phyloP scores from a whole-genome alignment of 2,113 vertebrate genomes.

The Myrmophylax atrothorax region DNA sequence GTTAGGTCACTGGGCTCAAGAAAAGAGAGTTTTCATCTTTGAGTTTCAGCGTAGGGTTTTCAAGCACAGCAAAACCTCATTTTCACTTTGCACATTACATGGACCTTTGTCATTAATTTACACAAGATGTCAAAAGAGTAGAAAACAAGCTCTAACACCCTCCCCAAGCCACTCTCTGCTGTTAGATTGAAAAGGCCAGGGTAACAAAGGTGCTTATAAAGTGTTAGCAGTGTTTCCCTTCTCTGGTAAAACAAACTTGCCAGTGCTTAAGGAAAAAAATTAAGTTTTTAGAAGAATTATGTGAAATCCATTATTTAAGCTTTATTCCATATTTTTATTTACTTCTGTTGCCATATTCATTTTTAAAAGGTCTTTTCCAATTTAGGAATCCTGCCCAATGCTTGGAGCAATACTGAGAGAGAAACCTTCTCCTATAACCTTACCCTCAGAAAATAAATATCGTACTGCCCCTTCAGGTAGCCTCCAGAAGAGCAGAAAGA shows the following conservation, averaged over 20 bases:
- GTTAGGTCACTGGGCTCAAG: background rate
- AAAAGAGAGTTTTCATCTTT: background rate
- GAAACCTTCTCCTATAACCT: background rate
- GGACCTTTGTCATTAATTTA: constrained; percentile 8
- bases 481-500: background rate
- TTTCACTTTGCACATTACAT: background rate
- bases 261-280: background rate
- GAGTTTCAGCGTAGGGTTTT: background rate
- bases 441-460: background rate
- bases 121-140: background rate
- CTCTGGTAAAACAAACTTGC: background rate
- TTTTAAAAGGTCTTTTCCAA: background rate
- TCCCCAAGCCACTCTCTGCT: background rate
- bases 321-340: background rate
- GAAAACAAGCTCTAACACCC: constrained; percentile 12
- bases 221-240: background rate
- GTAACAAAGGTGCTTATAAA: background rate
- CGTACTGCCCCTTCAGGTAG: background rate
- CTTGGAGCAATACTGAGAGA: rapidly evolving
- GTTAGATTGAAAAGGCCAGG: background rate
- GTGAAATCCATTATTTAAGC: background rate
- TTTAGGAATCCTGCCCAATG: background rate
- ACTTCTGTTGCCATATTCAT: background rate
- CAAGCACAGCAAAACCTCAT: background rate
- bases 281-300: background rate